Base-by-base conservation (phyloP, 2,113 vertebrate species). In the Gadus chalcogrammus region DNA sequence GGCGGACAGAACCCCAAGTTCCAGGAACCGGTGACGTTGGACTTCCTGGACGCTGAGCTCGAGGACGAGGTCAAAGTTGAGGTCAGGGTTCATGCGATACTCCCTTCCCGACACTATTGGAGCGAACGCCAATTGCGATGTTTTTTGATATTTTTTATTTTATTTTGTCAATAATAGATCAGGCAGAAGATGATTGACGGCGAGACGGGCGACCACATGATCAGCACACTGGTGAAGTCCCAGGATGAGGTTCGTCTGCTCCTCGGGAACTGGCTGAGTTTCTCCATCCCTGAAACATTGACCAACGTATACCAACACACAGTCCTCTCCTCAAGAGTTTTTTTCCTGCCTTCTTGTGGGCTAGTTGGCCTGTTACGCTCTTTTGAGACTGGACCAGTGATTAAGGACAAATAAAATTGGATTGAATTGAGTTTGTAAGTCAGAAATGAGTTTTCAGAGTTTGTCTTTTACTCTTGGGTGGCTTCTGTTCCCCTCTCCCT, bases 171-270 rank as follows among this genome's bases (percentile, higher is more conserved):
- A 62, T 11, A 68, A 77, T 78, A 99, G 97, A 97, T 99, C 84
- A 91, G 97, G 69, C 93, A 79, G 82, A 90, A 93, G 79, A 99
- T 99, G 97, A 99, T 99, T 67, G 92, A 97, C 55, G 94, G 91
- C 27, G 61, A 84, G 66, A 93, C 71, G 62, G 95, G 94, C 53
- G 88, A 92, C 81, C 90, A 85, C 73, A 93, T 89, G 7, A 93
- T 98, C 82, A 82, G 86, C 78, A 97, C 96, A 0, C 76, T 98
- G 74, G 92, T 99, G 75, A 99, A 97, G 87, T 99, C 97, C 68
- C 94, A 97, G 72, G 96, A 99, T 92, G 94, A 99, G 95, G 97
- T 99, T 91, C 31, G 31, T 31, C 31, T 31, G 3, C 3, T 31
- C 2, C 31, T 31, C 31, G 5, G 31, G 31, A 31, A 93, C 42